A percentile compares a stretch with the other conserved stretches of the same genome.
These are phyloP conservation scores for Acanthaster planci DNA, from an alignment of 35 echinoderm and acorn worm species.

Conservation along the genomic window DNA sequence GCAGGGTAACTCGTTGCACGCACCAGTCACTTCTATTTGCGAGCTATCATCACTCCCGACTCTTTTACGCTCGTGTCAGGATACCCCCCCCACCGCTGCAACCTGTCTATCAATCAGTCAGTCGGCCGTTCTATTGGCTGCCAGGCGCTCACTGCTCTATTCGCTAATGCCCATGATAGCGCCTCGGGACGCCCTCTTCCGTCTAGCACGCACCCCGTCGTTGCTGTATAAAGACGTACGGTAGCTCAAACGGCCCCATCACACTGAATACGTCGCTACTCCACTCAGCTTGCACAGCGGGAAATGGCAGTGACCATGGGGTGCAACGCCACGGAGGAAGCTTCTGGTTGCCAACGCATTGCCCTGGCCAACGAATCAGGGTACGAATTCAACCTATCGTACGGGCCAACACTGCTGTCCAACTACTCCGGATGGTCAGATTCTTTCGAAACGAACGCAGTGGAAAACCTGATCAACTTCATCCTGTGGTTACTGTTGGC, in stretches of 20 bases:
- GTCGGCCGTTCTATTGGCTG: background rate
- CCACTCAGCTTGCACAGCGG: background rate
- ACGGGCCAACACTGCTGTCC: background rate
- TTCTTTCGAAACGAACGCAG: background rate
- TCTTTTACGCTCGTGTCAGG: no score
- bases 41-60: no score
- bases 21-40: no score
- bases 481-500: conserved; percentile 23
- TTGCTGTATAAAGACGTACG: background rate
- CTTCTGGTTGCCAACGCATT: background rate
- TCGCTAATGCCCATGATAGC: background rate
- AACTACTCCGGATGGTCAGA: background rate
- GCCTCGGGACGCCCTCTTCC: background rate
- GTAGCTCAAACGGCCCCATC: background rate
- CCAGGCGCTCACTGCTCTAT: background rate
- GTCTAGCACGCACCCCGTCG: background rate
- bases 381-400: background rate
- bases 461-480: conserved; percentile 22
- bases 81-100: no score
- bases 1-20: no score
- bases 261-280: background rate
- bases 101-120: no score
- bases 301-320: background rate
- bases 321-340: background rate
- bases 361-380: background rate